Conservation (phyloP, 2,113 vertebrate species). For the Heterotis niloticus region DNA sequence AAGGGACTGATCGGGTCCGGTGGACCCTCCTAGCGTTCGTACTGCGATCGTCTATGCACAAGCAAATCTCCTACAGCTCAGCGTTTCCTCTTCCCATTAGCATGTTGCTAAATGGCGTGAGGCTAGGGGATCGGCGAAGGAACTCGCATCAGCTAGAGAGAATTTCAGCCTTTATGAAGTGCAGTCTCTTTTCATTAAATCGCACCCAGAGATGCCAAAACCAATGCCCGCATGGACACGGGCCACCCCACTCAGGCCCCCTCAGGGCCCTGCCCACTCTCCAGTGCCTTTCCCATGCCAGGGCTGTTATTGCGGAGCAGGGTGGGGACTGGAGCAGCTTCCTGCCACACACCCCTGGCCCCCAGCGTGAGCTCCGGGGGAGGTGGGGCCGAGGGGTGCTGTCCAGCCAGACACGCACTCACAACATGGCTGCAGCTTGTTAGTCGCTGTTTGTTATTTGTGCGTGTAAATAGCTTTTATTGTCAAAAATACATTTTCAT, state of each 20-base stretch:
- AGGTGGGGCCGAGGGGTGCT: neutral
- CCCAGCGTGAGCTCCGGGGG: slow-evolving; percentile 2
- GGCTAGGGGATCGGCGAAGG: neutral
- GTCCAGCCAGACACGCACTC: slow-evolving; percentile 19
- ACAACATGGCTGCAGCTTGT: slow-evolving; percentile 17
- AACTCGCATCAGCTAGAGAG: neutral
- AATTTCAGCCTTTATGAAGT: slow-evolving; percentile 5
- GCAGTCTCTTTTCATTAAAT: slow-evolving; percentile 4
- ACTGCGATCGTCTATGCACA: no score
- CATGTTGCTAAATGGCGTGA: neutral
- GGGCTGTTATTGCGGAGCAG: neutral
- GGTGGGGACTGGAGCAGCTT: slow-evolving; percentile 13
- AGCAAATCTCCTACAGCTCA: no score
- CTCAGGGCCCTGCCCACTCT: neutral
- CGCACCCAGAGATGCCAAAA: neutral
- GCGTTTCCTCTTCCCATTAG: neutral
- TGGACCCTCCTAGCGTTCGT: neutral
- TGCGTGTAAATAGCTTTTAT: slow-evolving; percentile 30
- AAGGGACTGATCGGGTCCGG: no score
- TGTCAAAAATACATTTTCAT: slow-evolving; percentile 25
- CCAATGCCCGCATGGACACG: neutral
- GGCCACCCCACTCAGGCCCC: neutral
- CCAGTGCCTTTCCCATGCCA: neutral
- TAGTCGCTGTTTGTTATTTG: slow-evolving; percentile 28
- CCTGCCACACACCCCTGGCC: slow-evolving; percentile 18